Evolutionary conservation across 2,113 vertebrate genomes (phyloP).

Genomic region (Antechinus flavipes): DNA sequence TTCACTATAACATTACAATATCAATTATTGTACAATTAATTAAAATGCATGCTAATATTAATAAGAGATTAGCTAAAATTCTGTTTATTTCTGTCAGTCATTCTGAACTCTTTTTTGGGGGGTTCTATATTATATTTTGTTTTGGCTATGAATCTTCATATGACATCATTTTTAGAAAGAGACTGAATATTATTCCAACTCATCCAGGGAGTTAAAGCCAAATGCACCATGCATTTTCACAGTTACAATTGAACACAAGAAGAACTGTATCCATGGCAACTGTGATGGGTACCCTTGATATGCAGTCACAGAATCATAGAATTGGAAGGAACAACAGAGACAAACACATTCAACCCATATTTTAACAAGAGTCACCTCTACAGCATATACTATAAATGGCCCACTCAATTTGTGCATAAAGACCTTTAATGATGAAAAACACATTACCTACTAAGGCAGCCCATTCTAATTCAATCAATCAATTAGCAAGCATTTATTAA

Average conservation of each 20-base stretch:
- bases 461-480: neutral
- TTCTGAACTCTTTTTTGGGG: neutral
- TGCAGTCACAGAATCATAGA: neutral
- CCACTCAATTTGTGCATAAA: neutral
- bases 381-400: neutral
- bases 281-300: neutral
- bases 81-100: neutral
- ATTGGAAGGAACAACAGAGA: neutral
- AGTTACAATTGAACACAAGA: neutral
- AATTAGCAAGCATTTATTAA: neutral
- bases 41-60: neutral
- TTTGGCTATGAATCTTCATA: neutral
- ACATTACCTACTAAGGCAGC: neutral
- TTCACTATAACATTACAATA: neutral
- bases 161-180: neutral
- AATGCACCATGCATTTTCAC: neutral
- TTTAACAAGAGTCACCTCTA: neutral
- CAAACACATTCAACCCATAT: neutral
- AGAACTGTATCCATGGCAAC: neutral
- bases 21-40: neutral
- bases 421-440: neutral
- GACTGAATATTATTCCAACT: neutral
- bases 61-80: neutral
- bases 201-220: neutral
- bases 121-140: neutral